Evolutionary conservation across 2,888 invertebrate species (phyloP).

Genomic region (Exocentrus adspersus): DNA sequence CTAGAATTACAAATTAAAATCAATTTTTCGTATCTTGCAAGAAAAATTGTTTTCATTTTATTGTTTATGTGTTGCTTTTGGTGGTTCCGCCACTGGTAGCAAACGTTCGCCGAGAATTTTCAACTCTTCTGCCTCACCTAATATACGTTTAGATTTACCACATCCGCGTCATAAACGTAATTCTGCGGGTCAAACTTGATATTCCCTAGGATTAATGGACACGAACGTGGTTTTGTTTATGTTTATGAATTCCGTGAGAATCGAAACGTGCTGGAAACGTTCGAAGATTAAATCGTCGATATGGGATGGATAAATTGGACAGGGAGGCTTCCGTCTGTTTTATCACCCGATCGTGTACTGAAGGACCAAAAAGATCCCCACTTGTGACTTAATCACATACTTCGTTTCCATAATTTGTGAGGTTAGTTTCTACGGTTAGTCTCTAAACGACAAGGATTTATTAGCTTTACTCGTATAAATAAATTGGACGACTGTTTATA

Average conservation of each 20-base stretch:
- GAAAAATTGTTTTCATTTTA: too few species aligned
- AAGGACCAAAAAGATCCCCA: too few species aligned
- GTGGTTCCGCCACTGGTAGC: not conserved
- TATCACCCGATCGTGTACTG: too few species aligned
- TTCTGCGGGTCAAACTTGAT: slow-evolving; percentile 12
- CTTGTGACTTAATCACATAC: too few species aligned
- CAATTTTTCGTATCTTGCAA: too few species aligned
- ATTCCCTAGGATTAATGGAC: slow-evolving; percentile 17
- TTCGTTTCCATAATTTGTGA: too few species aligned
- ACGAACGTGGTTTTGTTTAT: slow-evolving; percentile 17
- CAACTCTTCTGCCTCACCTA: slow-evolving; percentile 10
- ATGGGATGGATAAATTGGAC: slow-evolving; percentile 2
- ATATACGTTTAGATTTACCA: slow-evolving; percentile 1
- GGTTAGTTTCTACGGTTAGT: too few species aligned
- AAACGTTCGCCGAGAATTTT: not conserved
- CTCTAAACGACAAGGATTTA: too few species aligned
- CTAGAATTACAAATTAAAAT: too few species aligned
- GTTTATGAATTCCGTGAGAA: slow-evolving; percentile 17
- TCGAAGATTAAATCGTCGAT: not conserved
- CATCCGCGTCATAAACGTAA: slow-evolving; percentile 15
- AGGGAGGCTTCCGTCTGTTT: not conserved
- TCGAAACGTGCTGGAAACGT: not conserved
- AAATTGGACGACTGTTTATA: too few species aligned
- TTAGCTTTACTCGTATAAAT: too few species aligned
- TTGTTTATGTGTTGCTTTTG: too few species aligned